Evolutionary conservation across 2,113 vertebrate species (phyloP), one percentile per base, ranked within the genome.

Genomic region (Hymenochirus boettgeri): DNA sequence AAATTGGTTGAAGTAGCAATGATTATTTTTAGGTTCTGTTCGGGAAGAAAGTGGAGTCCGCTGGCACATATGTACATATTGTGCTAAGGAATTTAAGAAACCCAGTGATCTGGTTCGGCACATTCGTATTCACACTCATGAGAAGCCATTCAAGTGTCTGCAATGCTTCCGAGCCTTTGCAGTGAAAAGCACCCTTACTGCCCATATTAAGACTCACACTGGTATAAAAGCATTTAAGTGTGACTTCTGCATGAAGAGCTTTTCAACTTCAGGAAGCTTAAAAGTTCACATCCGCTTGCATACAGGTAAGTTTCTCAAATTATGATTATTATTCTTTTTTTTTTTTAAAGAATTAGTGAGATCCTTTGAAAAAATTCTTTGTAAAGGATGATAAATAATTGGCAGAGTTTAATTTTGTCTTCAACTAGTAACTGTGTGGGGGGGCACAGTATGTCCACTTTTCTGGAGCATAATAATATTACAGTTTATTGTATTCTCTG

Each of bases 261-360:
- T 99, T 88, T 99, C 96, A 80, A 99, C 96, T 62, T 96, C 95
- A 52, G 96, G 96, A 61, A 99, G 96, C 88, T 92, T 99, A 86
- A 98, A 98, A 81, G 96, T 99, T 70, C 96, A 99, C 78, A 92
- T 96, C 83, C 91, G 96, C 45, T 88, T 99, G 56, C 96, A 99
- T 77, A 99, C 96, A 82, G 96, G 96, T 99, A 86, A 84, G 81
- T 60, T 10, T 12, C 58, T 51, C 13, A 12, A 7, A n/a, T 37
- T 37, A 21, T 57, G 6, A 46, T 46, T 7, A 7, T n/a, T 9
- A 46, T 7, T 9, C 2, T 9, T 46, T 46, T 18, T 50, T 50
- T 21, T 13, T 50, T 10, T 31, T 31, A 10, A 31, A 31, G 29
- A 5, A 31, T 5, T 31, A n/a, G 29, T 31, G 10, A 31, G 29